phyloP scores from a whole-genome alignment of 2,888 invertebrate genomes.

The Koerneria pararmatus region DNA sequence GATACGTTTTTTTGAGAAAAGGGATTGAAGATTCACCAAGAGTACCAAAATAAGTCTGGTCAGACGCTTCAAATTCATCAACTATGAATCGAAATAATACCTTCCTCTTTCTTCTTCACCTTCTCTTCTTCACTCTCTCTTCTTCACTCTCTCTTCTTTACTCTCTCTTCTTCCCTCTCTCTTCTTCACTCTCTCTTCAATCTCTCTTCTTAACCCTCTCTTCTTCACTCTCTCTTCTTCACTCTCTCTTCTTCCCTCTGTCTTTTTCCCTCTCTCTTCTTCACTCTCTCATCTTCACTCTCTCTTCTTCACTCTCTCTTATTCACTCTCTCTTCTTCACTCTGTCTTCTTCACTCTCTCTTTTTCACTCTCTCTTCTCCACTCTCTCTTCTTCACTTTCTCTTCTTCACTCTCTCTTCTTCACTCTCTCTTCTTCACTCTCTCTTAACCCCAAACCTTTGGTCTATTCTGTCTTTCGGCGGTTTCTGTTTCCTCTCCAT shows the following conservation, averaged over 20 bases:
- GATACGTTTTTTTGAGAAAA: no score
- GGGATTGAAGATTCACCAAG: no score
- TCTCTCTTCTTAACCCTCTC: background rate
- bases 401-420: background rate
- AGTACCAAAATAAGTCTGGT: no score
- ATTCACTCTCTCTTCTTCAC: background rate
- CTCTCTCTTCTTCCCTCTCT: conserved; percentile 3
- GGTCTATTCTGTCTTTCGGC: no score
- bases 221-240: conserved; percentile 5
- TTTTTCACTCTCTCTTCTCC: background rate
- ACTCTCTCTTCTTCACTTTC: background rate
- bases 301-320: conserved; percentile 9
- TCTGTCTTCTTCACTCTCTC: background rate
- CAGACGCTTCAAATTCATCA: background rate
- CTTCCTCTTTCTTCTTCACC: background rate
- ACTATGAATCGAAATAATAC: background rate
- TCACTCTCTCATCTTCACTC: conserved; percentile 4
- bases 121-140: conserved; percentile 1
- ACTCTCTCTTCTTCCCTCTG: conserved; percentile 5
- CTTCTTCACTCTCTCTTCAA: background rate
- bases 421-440: background rate
- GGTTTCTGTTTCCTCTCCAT: background rate
- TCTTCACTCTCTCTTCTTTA: background rate
- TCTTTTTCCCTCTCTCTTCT: background rate
- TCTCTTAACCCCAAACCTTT: background rate